Base-by-base conservation (phyloP, 2,797 vertebrate genomes). In the Zenarchopterus dispar region DNA sequence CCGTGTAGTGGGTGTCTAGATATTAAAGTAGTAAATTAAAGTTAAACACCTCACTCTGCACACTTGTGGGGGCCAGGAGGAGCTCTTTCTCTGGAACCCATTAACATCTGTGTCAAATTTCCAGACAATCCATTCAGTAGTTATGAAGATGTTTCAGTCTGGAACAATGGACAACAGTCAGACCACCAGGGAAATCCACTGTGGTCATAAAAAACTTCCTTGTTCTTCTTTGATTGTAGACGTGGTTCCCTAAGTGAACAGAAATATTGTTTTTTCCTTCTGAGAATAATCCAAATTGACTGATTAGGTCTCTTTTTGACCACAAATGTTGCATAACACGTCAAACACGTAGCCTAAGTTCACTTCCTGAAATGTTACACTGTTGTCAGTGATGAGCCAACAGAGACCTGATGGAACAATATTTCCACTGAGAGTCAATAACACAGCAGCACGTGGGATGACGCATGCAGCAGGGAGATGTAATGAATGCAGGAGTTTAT, bases 401-500 rank as follows among this genome's bases (percentile, higher is more conserved):
- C 41, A 59, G 2, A 65, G 2, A 65, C 13, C 53, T 73, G 56
- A 61, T 6, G 8, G 46, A 56, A 67, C 26, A 2, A 19, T 8
- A 33, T 67, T 67, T 51, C 5, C 58, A 9, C 65, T 47, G 43
- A 55, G 57, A 58, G 17, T 62, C 19, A 39, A 4, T 45, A 41
- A 54, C 7, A 26, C 18, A 18, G 8, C 42, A 10, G 26, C 2
- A 36, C 39, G 45, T 26, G 26, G 50, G 11, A 23, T 26, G 62
- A 26, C 28, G 11, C 5, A 10, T 45, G 24, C 13, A 39, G 5
- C 11, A 13, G 6, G 22, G 45, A 33, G 56, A 72, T 64, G 61
- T 28, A 36, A 18, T 13, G 17, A 49, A 61, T 26, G 24, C 46
- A 8, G 56, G 56, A 21, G 73, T 59, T 65, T 74, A 61, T 51